A percentile compares a stretch with the other conserved stretches of the same genome.
Conservation (phyloP, 2,797 vertebrate species). For the Hippopotamyrus pictus region DNA sequence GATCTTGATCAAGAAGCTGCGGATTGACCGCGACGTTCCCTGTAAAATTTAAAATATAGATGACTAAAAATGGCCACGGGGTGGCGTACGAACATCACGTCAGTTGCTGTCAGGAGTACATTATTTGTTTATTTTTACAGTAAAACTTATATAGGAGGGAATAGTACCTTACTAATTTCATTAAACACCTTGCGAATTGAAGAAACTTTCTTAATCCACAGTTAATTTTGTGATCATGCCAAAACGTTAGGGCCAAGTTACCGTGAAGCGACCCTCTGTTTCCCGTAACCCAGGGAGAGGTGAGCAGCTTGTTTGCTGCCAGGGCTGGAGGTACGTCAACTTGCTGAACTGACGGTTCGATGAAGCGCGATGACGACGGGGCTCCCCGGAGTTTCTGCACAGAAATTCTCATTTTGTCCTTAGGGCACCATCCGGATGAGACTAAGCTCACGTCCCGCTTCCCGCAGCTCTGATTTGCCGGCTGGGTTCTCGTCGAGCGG, state of each 20-base stretch:
- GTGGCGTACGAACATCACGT: slow-evolving; percentile 4
- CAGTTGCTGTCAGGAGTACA: not conserved
- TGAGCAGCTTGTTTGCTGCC: slow-evolving; percentile 28
- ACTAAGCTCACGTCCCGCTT: not conserved
- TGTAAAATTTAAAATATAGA: not conserved
- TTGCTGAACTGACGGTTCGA: slow-evolving; percentile 1
- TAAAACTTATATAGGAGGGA: not conserved
- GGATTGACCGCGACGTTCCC: not conserved
- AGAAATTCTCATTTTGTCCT: slow-evolving; percentile 35
- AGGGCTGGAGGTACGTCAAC: slow-evolving; percentile 32
- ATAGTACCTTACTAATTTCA: not conserved
- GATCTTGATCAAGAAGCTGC: not conserved
- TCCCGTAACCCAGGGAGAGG: not conserved
- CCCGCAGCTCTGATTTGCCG: slow-evolving; percentile 11
- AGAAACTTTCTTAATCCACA: not conserved
- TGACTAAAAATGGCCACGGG: not conserved
- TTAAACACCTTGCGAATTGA: not conserved
- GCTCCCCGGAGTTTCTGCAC: slow-evolving; percentile 48
- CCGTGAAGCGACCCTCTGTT: not conserved
- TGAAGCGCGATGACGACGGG: slow-evolving; percentile 21
- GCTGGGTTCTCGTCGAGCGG: slow-evolving; percentile 42
- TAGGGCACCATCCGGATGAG: not conserved
- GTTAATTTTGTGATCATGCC: not conserved
- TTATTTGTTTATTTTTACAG: not conserved
- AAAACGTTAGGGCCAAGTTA: not conserved